Evolutionary conservation across 92 coral and sea anemone genomes (phyloP).

Genomic region (Parazoanthus darwini): DNA sequence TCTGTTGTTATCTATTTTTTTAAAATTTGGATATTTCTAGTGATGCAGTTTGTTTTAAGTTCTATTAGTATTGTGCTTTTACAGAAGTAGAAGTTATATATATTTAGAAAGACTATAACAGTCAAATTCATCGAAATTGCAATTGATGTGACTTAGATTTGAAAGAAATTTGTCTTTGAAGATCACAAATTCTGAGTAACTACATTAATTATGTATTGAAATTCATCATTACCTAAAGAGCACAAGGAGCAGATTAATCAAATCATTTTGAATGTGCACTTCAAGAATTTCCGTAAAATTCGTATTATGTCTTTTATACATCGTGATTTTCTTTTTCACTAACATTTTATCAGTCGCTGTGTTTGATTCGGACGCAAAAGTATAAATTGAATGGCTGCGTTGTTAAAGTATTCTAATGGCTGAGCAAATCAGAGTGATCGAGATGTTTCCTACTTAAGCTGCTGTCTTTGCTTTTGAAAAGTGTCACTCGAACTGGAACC

Average conservation of each 20-base stretch:
- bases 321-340: too few relatives aligned
- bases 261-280: too few relatives aligned
- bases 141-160: neutral
- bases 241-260: neutral
- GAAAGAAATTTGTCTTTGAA: neutral
- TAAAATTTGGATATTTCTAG: neutral
- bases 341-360: neutral
- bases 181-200: neutral
- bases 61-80: too few relatives aligned
- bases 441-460: neutral
- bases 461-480: neutral
- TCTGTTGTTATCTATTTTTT: too few relatives aligned
- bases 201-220: neutral
- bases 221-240: neutral
- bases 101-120: neutral
- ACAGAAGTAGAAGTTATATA: neutral
- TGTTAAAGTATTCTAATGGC: neutral
- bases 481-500: neutral
- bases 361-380: too few relatives aligned
- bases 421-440: neutral
- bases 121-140: neutral
- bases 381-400: neutral
- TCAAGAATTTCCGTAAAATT: neutral
- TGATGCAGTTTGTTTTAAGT: neutral
- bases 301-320: too few relatives aligned